A percentile compares a stretch with the other conserved stretches of the same genome.
Evolutionary conservation across 2,113 vertebrate genomes (phyloP).

Genomic region (Emydocephalus ijimae): DNA sequence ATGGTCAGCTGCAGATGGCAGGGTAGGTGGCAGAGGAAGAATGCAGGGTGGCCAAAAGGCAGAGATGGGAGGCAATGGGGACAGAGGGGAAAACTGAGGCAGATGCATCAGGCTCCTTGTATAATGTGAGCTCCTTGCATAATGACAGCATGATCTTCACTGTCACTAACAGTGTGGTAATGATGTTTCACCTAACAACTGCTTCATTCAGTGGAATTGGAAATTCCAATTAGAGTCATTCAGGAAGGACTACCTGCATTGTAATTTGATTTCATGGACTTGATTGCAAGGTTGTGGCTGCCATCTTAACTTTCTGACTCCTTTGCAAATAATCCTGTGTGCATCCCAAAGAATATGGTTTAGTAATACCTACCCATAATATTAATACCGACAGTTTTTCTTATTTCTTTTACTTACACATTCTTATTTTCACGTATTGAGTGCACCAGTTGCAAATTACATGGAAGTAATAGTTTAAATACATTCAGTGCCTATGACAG

Average conservation of each 20-base stretch:
- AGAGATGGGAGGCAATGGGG: neutral
- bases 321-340: neutral
- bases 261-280: neutral
- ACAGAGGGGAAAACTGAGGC: neutral
- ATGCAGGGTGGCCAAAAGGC: neutral
- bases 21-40: neutral
- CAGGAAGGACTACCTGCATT: neutral
- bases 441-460: slow-evolving; percentile 17
- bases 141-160: neutral
- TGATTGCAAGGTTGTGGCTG: neutral
- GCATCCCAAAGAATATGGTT: neutral
- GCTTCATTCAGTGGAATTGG: neutral
- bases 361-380: slow-evolving; percentile 1
- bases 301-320: neutral
- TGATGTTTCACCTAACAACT: neutral
- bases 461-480: neutral
- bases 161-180: neutral
- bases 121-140: neutral
- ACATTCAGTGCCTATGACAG: slow-evolving; percentile 7
- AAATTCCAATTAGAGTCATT: neutral
- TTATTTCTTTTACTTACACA: neutral
- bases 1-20: neutral
- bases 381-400: neutral
- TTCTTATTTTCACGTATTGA: neutral
- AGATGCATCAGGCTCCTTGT: too few species aligned